These are phyloP conservation scores for Syngnathus acus DNA, from an alignment of 2,797 vertebrate species.

Conservation along the genomic window DNA sequence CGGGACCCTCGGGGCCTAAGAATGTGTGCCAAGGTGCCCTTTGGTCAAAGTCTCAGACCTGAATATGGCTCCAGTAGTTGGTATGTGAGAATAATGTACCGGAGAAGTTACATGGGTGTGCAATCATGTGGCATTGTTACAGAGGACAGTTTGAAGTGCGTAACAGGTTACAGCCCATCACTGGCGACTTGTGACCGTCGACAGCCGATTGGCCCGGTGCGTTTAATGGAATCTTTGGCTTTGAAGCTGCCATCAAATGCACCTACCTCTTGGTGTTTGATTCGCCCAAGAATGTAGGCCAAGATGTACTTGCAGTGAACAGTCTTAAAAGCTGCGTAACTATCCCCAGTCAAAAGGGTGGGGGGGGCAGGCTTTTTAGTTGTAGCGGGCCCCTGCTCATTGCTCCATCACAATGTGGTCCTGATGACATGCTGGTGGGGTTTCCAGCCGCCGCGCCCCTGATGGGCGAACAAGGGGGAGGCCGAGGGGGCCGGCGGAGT, in stretches of 20 bases:
- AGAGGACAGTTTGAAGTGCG: constrained; percentile 41
- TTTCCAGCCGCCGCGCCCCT: constrained; percentile 55
- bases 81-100: too few relatives aligned
- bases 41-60: constrained; percentile 14
- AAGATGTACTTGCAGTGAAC: constrained; percentile 43
- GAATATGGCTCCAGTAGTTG: too few relatives aligned
- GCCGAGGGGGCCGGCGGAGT: constrained; percentile 46
- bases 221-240: constrained; percentile 48
- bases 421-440: constrained; percentile 69
- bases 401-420: constrained; percentile 70
- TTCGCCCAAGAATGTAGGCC: neutral
- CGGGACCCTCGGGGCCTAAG: constrained; percentile 29
- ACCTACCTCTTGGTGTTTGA: constrained; percentile 44
- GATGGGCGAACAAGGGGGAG: constrained; percentile 55
- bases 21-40: neutral
- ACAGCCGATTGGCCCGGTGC: constrained; percentile 52
- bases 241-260: constrained; percentile 40
- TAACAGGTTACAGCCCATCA: constrained; percentile 45
- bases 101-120: constrained; percentile 9
- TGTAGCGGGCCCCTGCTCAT: constrained; percentile 48
- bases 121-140: constrained; percentile 53
- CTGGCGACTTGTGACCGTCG: constrained; percentile 32
- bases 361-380: constrained; percentile 53
- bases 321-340: constrained; percentile 58
- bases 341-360: constrained; percentile 58